A percentile compares a stretch with the other conserved stretches of the same genome.
phyloP scores from a whole-genome alignment of 2,797 vertebrate genomes.

The Scyliorhinus canicula region DNA sequence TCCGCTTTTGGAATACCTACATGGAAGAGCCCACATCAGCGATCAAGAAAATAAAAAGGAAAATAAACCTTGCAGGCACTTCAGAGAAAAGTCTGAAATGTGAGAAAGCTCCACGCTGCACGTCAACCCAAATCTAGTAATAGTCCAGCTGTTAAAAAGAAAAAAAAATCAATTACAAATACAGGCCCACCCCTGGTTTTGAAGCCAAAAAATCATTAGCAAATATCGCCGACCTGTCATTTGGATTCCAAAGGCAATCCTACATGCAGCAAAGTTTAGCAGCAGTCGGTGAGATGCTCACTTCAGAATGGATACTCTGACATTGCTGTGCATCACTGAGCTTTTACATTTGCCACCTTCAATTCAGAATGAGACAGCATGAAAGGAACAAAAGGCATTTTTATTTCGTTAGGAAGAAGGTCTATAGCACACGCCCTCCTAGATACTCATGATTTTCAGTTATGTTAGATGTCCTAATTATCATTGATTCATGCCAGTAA shows the following conservation, averaged over 20 bases:
- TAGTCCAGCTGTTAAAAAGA: background rate
- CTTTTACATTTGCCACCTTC: background rate
- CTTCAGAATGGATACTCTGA: background rate
- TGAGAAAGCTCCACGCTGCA: background rate
- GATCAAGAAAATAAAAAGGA: slow-evolving; percentile 16
- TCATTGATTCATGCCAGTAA: background rate
- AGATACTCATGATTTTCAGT: background rate
- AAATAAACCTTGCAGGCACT: background rate
- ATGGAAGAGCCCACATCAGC: background rate
- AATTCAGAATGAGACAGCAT: background rate
- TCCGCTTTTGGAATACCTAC: slow-evolving; percentile 16
- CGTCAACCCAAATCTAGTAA: background rate
- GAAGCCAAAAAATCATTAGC: background rate
- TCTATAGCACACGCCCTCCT: background rate
- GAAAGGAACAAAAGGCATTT: background rate
- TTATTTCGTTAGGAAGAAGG: background rate
- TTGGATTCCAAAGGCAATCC: background rate
- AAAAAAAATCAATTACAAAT: background rate
- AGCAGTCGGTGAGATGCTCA: background rate
- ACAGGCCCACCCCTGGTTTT: background rate
- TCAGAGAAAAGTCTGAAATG: background rate
- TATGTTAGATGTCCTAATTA: background rate
- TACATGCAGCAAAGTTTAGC: background rate
- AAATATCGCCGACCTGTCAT: background rate
- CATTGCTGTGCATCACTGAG: background rate